phyloP scores from a whole-genome alignment of 2,113 vertebrate genomes.

The Anolis sagrei region DNA sequence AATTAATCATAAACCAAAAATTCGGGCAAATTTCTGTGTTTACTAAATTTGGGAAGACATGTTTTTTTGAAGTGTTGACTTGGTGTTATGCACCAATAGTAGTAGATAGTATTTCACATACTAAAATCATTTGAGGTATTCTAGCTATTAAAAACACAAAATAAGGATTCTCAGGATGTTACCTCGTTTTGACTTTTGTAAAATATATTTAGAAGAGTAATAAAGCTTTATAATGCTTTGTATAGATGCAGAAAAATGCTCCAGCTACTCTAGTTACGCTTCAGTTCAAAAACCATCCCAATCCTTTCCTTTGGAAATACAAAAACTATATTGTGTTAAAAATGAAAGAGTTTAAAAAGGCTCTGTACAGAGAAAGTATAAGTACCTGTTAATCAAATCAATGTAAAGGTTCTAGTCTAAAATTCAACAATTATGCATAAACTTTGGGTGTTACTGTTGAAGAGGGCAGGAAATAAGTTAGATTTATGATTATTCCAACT shows the following conservation, averaged over 20 bases:
- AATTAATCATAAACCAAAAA: background rate
- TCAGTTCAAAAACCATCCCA: slow-evolving; percentile 33
- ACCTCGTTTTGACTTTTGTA: slow-evolving; percentile 33
- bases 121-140: slow-evolving; percentile 8
- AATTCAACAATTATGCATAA: background rate
- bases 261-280: slow-evolving; percentile 26
- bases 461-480: background rate
- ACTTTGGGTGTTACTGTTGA: background rate
- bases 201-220: slow-evolving; percentile 23
- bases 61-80: background rate
- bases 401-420: slow-evolving; percentile 17
- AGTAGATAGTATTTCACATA: slow-evolving; percentile 10
- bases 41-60: background rate
- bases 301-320: background rate
- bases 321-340: background rate
- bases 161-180: background rate
- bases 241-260: slow-evolving; percentile 33
- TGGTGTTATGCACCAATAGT: background rate
- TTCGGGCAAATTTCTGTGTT: background rate
- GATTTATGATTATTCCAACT: background rate
- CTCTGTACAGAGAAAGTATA: slow-evolving; percentile 25
- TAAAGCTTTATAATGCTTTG: background rate
- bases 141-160: slow-evolving; percentile 8
- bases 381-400: background rate
- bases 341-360: background rate